phyloP scores from a whole-genome alignment of 2,797 vertebrate genomes.

The Anniella stebbinsi region DNA sequence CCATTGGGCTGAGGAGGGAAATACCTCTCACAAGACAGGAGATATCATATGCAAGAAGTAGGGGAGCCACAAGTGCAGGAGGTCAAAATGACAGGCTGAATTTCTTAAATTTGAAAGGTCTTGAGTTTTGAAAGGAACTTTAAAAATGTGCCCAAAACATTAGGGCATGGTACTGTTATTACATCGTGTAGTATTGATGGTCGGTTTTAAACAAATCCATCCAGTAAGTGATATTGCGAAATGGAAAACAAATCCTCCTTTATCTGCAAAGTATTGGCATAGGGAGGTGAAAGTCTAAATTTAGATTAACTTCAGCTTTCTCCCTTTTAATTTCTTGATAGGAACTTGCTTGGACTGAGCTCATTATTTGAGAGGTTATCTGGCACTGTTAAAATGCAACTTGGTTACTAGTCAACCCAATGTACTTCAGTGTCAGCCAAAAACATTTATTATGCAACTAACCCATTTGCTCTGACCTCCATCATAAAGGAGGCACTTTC shows the following conservation, averaged over 20 bases:
- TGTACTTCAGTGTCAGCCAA: not conserved
- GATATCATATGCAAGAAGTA: not conserved
- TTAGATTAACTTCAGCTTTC: conserved; percentile 39
- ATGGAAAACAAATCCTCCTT: conserved; percentile 44
- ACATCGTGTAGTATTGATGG: conserved; percentile 42
- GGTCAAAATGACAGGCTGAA: not conserved
- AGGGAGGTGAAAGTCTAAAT: conserved; percentile 15
- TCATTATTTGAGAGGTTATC: conserved; percentile 7
- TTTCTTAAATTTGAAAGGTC: not conserved
- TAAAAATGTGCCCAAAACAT: conserved; percentile 44
- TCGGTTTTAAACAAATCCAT: conserved; percentile 60
- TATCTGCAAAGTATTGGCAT: conserved; percentile 34
- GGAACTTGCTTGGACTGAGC: conserved; percentile 13
- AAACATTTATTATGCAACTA: conserved; percentile 33
- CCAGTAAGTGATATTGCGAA: conserved; percentile 40
- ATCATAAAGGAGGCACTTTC: not conserved
- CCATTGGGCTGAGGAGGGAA: not conserved
- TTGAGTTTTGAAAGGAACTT: conserved; percentile 18
- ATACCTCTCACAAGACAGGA: not conserved
- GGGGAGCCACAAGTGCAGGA: not conserved
- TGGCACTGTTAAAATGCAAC: conserved; percentile 27
- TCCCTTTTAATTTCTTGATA: conserved; percentile 36
- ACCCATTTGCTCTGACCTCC: conserved; percentile 11
- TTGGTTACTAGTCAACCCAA: conserved; percentile 13
- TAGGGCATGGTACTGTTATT: conserved; percentile 43